A percentile compares a stretch with the other conserved stretches of the same genome.
Conservation (phyloP, 2,888 invertebrate species). For the Coelopa pilipes region DNA sequence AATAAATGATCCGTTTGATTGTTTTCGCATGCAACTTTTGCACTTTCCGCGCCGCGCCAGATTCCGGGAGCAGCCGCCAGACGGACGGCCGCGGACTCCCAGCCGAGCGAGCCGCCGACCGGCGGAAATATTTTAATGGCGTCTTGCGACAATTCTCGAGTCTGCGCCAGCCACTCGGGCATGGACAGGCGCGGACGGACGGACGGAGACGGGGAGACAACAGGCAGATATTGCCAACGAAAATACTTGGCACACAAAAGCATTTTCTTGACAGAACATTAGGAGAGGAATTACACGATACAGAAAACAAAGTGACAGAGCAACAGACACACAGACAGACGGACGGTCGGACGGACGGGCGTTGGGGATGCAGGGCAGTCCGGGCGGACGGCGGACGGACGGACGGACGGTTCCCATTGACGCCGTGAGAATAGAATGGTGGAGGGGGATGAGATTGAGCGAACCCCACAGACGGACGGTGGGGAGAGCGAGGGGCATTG, state of each 20-base stretch:
- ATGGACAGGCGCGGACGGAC: background rate
- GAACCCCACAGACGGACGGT: too few relatives aligned
- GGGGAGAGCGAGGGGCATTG: too few relatives aligned
- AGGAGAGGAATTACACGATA: slow-evolving; percentile 8
- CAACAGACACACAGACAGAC: too few relatives aligned
- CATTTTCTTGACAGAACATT: slow-evolving; percentile 7
- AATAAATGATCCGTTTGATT: slow-evolving; percentile 2
- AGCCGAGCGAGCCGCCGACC: too few relatives aligned
- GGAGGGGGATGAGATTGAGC: too few relatives aligned
- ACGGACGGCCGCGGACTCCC: too few relatives aligned
- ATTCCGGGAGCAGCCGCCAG: background rate
- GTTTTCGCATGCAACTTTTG: background rate
- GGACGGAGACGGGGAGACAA: background rate
- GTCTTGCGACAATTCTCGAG: background rate
- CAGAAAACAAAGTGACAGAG: background rate
- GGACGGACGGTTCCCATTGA: too few relatives aligned
- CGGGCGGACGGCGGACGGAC: too few relatives aligned
- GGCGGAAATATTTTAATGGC: background rate
- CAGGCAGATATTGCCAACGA: background rate
- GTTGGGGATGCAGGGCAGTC: too few relatives aligned
- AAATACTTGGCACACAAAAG: slow-evolving; percentile 9
- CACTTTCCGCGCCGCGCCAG: background rate
- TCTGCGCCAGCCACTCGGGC: background rate
- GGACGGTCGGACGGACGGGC: too few relatives aligned
- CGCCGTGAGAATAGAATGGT: too few relatives aligned